Evolutionary conservation across 2,113 vertebrate species (phyloP), one percentile per base, ranked within the genome.

Genomic region (Glaucomys volans): DNA sequence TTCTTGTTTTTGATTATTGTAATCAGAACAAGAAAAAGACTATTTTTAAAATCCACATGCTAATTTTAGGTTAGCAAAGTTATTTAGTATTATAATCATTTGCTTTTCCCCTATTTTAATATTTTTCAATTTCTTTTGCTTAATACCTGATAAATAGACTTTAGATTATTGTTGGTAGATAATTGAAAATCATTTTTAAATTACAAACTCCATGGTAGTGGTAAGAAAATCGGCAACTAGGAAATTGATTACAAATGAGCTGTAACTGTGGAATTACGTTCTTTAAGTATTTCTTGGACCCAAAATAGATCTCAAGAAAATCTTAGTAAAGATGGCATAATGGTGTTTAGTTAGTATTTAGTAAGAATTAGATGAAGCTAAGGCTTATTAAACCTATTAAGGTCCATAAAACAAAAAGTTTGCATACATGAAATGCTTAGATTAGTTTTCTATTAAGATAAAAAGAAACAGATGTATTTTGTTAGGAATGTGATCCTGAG

Each of bases 171-270:
- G 2, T 42, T 80, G 11, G 87, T 28, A 67, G 42, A 62, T 81
- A 82, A 69, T 67, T 67, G n/a, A 72, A 86, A 92, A 71, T 64
- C 3, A 93, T 52, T 76, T 83, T 96, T 40, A 86, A 91, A 79
- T 76, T 71, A 52, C 6, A 81, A 67, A 84, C 44, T 87, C 32
- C 32, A 91, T 59, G 32, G 24, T 50, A 89, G 57, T n/a, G 54
- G 2, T 85, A 83, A 54, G 66, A 93, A 44, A 89, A 77, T 86
- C 18, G 84, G 24, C 30, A 87, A 72, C 62, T 94, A 89, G 30
- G 32, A 96, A 76, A 92, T 44, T 86, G 42, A 47, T 88, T 57
- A 74, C 44, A 64, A 82, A 57, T 57, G 8, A 37, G 28, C 44
- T 18, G 13, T 52, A 57, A 75, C 42, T 62, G 47, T 74, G 40